A percentile compares a stretch with the other conserved stretches of the same genome.
phyloP scores from a whole-genome alignment of 2,888 invertebrate genomes.

The Oxycera nigricornis region DNA sequence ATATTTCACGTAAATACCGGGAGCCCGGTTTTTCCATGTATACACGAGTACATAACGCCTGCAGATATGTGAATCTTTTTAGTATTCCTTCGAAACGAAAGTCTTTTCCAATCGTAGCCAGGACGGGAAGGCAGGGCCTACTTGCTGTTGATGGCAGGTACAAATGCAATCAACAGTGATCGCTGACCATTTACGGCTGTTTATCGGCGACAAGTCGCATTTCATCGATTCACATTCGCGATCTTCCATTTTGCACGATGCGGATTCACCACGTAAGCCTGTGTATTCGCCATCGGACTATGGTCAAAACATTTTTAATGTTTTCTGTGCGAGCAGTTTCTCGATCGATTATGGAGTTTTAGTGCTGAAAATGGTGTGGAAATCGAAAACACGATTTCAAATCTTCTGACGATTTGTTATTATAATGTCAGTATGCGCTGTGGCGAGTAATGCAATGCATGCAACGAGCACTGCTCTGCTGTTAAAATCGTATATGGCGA shows the following conservation, averaged over 20 bases:
- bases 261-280: background rate
- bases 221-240: constrained; percentile 19
- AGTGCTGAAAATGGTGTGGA: constrained; percentile 34
- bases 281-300: background rate
- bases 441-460: constrained; percentile 12
- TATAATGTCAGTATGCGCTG: constrained; percentile 17
- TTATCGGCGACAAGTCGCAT: constrained; percentile 30
- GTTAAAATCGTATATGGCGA: constrained; percentile 16
- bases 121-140: constrained; percentile 6
- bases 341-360: constrained; percentile 35
- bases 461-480: constrained; percentile 21
- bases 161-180: constrained; percentile 39
- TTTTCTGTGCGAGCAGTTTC: constrained; percentile 10
- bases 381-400: constrained; percentile 38
- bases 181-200: constrained; percentile 35
- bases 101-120: background rate
- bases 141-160: constrained; percentile 30
- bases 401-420: constrained; percentile 40
- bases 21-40: constrained; percentile 21
- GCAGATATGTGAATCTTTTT: constrained; percentile 16
- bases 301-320: background rate
- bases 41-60: constrained; percentile 37
- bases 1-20: constrained; percentile 7
- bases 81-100: background rate
- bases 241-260: constrained; percentile 15